Evolutionary conservation across 2,888 invertebrate species (phyloP).

Genomic region (Cantharis lateralis): DNA sequence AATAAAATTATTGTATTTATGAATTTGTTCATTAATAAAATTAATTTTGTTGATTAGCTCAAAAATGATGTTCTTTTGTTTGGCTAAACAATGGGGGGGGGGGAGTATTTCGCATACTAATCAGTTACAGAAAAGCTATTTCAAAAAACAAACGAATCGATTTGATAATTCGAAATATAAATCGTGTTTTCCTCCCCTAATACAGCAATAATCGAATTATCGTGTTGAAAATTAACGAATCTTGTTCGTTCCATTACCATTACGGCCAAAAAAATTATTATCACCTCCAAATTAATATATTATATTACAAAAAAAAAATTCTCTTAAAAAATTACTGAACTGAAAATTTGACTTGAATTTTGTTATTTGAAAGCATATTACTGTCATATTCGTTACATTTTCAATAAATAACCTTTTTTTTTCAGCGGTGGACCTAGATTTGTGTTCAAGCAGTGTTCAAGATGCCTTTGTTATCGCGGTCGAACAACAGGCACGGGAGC

Average conservation of each 20-base stretch:
- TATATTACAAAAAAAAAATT: too few relatives aligned
- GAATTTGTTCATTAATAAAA: too few relatives aligned
- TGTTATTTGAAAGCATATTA: too few relatives aligned
- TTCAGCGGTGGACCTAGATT: slow-evolving; percentile 82
- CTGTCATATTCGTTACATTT: too few relatives aligned
- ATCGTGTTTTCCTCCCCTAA: background rate
- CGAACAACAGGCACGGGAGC: slow-evolving; percentile 92
- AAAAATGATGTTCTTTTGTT: too few relatives aligned
- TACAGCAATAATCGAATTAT: background rate
- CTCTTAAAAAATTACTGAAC: background rate
- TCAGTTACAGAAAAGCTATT: too few relatives aligned
- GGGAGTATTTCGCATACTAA: too few relatives aligned
- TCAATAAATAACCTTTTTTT: background rate
- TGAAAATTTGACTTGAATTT: background rate
- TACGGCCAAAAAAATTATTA: background rate
- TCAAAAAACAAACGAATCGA: background rate
- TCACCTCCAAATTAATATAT: background rate
- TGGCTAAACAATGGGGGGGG: too few relatives aligned
- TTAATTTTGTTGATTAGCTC: too few relatives aligned
- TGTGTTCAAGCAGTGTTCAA: slow-evolving; percentile 78
- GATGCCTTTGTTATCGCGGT: slow-evolving; percentile 98
- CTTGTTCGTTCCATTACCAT: background rate
- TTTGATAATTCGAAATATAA: background rate
- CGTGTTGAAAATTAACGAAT: background rate
- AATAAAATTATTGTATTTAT: too few relatives aligned